Base-by-base conservation (phyloP, 1,140 invertebrate genomes). In the Trichogramma pretiosum region DNA sequence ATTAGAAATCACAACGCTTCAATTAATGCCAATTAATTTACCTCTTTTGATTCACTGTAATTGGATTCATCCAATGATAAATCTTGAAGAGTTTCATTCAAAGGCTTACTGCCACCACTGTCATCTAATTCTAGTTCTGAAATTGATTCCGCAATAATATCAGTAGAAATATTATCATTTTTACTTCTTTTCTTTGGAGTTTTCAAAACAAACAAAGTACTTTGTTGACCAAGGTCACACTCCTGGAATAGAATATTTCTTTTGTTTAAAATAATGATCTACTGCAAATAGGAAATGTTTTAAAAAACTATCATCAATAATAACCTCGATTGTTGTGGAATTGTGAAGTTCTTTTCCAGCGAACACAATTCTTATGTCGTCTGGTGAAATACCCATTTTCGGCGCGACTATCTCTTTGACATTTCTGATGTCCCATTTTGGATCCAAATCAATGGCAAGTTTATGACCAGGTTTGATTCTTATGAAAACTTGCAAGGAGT, bases 301-400 rank as follows among this genome's bases (percentile, higher is more conserved):
- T 21, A 19, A 18, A 40, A 17, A 21, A 41, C 22, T 18, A 4
- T 28, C 24, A 28, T 7, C 24, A 28, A 28, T 26, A 40, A 30
- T 40, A 52, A 86, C 85, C 68, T 83, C 76, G 51, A 89, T 77
- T 30, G 79, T 74, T 11, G 79, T 80, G 10, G 81, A 77, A 67
- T 89, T 82, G 46, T 81, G 78, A 1, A 91, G 64, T 62, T 89
- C 84, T 67, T 88, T 89, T 13, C 88, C 88, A 35, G 86, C 86
- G 67, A 91, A 86, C 61, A 91, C 89, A 34, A 91, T 86, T 64
- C 85, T 85, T 3, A 89, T 72, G 59, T 89, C 82, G 17, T 84
- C 76, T 2, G 82, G 77, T 33, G 76, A 62, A 38, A 85, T 69
- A 0, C 82, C 82, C 36, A 88, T 67, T 61, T 80, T 74, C 3